Conservation (phyloP, 2,888 invertebrate genomes). For the Vannuccia rotundouncinata region DNA sequence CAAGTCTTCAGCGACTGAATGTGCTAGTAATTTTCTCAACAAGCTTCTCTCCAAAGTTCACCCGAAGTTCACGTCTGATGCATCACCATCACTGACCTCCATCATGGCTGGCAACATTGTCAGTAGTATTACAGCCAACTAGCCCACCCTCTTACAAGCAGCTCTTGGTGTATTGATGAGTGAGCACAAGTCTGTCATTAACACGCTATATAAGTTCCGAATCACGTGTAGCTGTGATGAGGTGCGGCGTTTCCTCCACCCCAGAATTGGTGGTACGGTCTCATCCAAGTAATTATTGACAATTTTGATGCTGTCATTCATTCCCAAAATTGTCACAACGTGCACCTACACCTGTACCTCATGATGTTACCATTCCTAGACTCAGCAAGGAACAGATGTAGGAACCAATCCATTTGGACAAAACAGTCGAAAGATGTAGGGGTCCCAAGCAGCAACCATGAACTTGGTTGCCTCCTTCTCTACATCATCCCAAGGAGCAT, state of each 20-base stretch:
- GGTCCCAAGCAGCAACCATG: too few species aligned
- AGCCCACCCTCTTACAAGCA: neutral
- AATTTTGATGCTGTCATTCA: neutral
- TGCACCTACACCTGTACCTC: neutral
- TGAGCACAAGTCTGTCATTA: neutral
- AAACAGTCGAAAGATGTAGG: neutral
- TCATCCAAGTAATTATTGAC: constrained; percentile 17
- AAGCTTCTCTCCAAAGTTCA: constrained; percentile 15
- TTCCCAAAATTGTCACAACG: neutral
- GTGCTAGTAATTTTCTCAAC: constrained; percentile 12
- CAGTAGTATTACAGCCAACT: constrained; percentile 17
- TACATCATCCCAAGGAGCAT: too few species aligned
- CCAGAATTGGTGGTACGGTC: neutral
- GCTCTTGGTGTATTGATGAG: constrained; percentile 1
- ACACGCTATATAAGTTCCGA: neutral
- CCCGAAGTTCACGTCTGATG: constrained; percentile 4
- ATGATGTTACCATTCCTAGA: neutral
- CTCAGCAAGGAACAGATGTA: neutral
- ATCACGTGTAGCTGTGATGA: constrained; percentile 21
- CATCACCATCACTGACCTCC: constrained; percentile 8
- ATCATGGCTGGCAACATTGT: constrained; percentile 15
- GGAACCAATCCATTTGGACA: neutral
- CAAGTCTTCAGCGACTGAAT: constrained; percentile 5
- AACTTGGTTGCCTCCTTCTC: too few species aligned
- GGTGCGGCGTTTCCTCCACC: constrained; percentile 11